Conservation (phyloP, 2,797 vertebrate species). For the Neomorphus geoffroyi region DNA sequence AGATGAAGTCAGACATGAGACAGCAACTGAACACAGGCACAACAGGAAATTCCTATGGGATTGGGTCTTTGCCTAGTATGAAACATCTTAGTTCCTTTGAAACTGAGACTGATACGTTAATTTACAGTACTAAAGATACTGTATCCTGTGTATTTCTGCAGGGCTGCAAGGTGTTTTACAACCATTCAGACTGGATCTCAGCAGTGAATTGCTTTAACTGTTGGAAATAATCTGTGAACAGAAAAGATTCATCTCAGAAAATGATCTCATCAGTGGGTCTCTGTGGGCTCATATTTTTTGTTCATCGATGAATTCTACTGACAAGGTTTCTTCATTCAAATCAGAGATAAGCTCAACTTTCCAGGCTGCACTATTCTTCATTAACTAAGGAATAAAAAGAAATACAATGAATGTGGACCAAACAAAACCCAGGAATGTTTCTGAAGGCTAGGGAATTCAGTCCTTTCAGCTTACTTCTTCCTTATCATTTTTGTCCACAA, state of each 20-base stretch:
- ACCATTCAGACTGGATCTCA: background rate
- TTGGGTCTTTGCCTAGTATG: background rate
- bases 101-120: background rate
- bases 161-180: constrained; percentile 9
- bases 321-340: constrained; percentile 20
- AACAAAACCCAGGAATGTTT: constrained; percentile 2
- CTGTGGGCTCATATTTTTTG: constrained; percentile 18
- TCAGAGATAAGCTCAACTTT: constrained; percentile 56
- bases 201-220: background rate
- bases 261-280: background rate
- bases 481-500: background rate
- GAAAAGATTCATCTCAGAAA: constrained; percentile 51
- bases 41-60: background rate
- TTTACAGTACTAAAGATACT: background rate
- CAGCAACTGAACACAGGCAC: background rate
- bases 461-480: background rate
- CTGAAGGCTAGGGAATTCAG: background rate
- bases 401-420: background rate
- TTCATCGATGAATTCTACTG: background rate
- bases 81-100: constrained; percentile 31
- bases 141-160: background rate
- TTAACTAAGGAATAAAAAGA: background rate
- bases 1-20: background rate
- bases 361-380: background rate
- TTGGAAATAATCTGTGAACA: constrained; percentile 49